Conservation (phyloP, 2,797 vertebrate species). For the Schizothorax lantsangensis region DNA sequence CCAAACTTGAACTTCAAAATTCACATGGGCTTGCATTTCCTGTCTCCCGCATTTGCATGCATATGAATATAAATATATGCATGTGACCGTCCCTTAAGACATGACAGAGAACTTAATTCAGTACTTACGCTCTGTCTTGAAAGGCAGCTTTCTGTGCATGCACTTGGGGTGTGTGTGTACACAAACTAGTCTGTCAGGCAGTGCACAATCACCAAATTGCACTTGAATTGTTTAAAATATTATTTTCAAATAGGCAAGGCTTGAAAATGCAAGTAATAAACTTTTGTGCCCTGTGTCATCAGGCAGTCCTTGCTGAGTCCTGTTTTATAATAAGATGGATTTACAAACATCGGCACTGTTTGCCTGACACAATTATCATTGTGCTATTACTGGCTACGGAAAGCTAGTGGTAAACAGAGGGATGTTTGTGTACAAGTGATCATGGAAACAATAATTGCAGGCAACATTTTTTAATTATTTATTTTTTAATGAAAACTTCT, state of each 20-base stretch:
- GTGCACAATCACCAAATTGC: not conserved
- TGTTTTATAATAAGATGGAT: not conserved
- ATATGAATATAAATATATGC: not conserved
- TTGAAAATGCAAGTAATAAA: not conserved
- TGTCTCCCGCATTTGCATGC: not conserved
- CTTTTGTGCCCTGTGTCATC: not conserved
- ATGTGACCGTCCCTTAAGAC: not conserved
- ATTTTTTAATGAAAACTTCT: not conserved
- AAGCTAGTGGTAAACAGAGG: not conserved
- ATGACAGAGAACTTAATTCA: not conserved
- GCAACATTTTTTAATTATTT: not conserved
- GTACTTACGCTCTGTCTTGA: not conserved
- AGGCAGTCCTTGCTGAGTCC: not conserved
- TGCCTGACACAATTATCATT: not conserved
- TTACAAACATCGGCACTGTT: not conserved
- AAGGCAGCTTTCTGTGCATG: not conserved
- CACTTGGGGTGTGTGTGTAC: not conserved
- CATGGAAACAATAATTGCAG: not conserved
- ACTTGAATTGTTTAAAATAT: not conserved
- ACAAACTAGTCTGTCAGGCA: not conserved
- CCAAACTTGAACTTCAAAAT: not conserved
- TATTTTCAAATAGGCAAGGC: not conserved
- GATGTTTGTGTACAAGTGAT: not conserved
- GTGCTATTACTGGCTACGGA: not conserved
- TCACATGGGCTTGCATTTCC: not conserved